Conservation (phyloP, 1,140 invertebrate species). For the Plutomurus gul region DNA sequence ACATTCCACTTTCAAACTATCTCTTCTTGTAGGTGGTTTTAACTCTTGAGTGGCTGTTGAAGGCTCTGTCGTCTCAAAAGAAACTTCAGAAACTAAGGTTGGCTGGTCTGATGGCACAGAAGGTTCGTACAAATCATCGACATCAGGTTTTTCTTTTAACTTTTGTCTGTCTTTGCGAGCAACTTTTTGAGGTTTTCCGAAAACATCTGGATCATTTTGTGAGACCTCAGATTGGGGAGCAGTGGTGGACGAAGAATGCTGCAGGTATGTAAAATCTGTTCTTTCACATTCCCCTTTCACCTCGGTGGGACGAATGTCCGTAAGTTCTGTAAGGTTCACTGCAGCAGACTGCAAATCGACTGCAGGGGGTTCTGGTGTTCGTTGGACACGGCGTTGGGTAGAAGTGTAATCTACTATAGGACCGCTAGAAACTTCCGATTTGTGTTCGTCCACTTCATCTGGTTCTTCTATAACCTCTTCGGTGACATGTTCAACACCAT, state of each 20-base stretch:
- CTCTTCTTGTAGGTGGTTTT: background rate
- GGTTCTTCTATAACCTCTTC: conserved; percentile 83
- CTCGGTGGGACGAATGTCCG: background rate
- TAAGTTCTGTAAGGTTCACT: conserved; percentile 32
- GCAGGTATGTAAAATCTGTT: background rate
- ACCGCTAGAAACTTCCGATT: conserved; percentile 35
- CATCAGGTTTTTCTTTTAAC: no score
- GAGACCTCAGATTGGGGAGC: background rate
- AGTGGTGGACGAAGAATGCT: background rate
- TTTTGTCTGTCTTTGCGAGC: no score
- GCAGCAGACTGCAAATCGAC: background rate
- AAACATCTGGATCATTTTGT: background rate
- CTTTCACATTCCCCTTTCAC: background rate
- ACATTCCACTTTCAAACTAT: background rate
- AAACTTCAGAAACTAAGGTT: no score
- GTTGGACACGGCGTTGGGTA: background rate
- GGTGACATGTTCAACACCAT: conserved; percentile 78
- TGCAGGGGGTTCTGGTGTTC: background rate
- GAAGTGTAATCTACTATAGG: conserved; percentile 41
- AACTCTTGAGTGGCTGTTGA: no score
- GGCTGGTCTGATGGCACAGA: no score
- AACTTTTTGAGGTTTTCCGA: conserved; percentile 58
- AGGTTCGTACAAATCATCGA: no score
- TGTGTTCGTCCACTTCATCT: conserved; percentile 69
- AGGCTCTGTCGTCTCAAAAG: no score